Evolutionary conservation across 2,113 vertebrate species (phyloP).

Genomic region (human): GRCh38 chr14:93114001-93114500

Average conservation of each 20-base stretch:
- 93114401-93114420: neutral
- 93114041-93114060: neutral
- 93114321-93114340: neutral
- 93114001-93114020: neutral
- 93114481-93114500: conserved; percentile 27
- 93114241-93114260: neutral
- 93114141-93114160: neutral
- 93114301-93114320: neutral
- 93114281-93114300: neutral
- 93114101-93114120: conserved; percentile 53
- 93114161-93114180: neutral
- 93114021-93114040: neutral
- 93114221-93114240: neutral
- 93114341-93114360: neutral
- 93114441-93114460: neutral
- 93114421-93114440: neutral
- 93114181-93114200: neutral
- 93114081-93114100: conserved; percentile 24
- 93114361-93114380: neutral
- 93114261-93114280: neutral
- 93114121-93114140: conserved; percentile 36
- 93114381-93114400: neutral
- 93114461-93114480: conserved; percentile 62
- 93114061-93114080: neutral
- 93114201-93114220: neutral